phyloP scores from a whole-genome alignment of 2,888 invertebrate species.

The Acronicta aceris region DNA sequence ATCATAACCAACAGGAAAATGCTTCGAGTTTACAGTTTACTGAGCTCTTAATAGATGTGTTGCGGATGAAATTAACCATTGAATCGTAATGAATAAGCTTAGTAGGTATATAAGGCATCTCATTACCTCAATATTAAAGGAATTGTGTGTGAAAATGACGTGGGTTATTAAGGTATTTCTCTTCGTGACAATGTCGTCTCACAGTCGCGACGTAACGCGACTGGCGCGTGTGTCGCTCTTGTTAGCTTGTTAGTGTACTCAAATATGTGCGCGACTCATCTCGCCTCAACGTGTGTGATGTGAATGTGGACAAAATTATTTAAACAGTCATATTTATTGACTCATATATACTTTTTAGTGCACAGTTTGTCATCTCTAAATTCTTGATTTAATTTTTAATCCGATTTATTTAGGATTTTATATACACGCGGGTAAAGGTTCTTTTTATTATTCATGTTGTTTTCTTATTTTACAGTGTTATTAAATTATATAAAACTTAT shows the following conservation, averaged over 20 bases:
- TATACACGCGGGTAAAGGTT: not conserved
- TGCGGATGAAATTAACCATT: conserved; percentile 26
- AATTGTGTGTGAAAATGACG: conserved; percentile 33
- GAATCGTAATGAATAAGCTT: conserved; percentile 25
- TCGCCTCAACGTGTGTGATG: conserved; percentile 8
- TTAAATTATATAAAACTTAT: too few relatives aligned
- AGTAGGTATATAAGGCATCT: conserved; percentile 2
- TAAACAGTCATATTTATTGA: conserved; percentile 26
- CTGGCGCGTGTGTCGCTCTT: conserved; percentile 6
- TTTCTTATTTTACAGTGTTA: too few relatives aligned
- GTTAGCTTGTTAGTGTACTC: conserved; percentile 37
- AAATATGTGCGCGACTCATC: conserved; percentile 43
- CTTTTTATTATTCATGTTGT: not conserved
- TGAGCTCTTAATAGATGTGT: conserved; percentile 28
- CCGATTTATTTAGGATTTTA: conserved; percentile 10
- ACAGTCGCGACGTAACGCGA: conserved; percentile 16
- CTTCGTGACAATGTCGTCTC: conserved; percentile 21
- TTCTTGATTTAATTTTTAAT: conserved; percentile 8
- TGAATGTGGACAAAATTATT: conserved; percentile 16
- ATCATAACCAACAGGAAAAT: not conserved
- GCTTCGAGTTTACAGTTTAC: conserved; percentile 24
- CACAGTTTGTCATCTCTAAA: conserved; percentile 21
- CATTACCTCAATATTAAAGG: conserved; percentile 8
- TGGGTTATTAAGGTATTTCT: conserved; percentile 31
- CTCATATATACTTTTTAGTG: conserved; percentile 14